A percentile compares a stretch with the other conserved stretches of the same genome.
Conservation (phyloP, 35 echinoderm and acorn worm species). For the Diadema setosum region DNA sequence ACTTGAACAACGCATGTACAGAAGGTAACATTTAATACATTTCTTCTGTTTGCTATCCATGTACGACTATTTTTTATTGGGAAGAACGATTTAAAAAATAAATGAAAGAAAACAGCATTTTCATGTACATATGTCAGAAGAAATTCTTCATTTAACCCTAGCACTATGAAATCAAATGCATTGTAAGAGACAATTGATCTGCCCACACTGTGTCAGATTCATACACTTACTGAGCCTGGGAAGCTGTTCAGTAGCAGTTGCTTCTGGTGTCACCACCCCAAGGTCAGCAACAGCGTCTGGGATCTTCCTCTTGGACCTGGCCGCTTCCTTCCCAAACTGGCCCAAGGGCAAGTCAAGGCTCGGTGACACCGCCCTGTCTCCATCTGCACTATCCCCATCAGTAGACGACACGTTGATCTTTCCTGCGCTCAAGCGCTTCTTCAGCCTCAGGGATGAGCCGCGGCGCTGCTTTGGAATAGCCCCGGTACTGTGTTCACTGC, state of each 20-base stretch:
- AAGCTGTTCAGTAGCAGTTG: slow-evolving; percentile 43
- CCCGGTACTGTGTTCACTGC: neutral
- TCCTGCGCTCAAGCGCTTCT: neutral
- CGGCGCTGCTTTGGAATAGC: neutral
- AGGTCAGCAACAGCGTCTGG: slow-evolving; percentile 4
- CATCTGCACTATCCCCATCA: neutral
- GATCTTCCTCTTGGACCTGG: neutral
- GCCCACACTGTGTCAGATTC: no score
- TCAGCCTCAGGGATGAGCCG: neutral
- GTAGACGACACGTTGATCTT: neutral
- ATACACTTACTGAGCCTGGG: slow-evolving; percentile 76
- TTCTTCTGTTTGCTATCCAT: no score
- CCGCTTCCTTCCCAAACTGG: neutral
- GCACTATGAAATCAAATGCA: no score
- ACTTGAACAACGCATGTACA: no score
- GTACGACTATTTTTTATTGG: no score
- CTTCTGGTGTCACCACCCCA: neutral
- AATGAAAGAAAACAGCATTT: no score
- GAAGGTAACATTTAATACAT: no score
- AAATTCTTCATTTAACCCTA: no score
- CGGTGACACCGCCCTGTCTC: neutral
- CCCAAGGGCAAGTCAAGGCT: neutral
- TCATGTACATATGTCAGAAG: no score
- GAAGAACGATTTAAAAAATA: no score
- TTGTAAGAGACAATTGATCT: no score